Evolutionary conservation across 2,888 invertebrate genomes (phyloP), one percentile per base, ranked within the genome.

Genomic region (Cynaeus angustus): DNA sequence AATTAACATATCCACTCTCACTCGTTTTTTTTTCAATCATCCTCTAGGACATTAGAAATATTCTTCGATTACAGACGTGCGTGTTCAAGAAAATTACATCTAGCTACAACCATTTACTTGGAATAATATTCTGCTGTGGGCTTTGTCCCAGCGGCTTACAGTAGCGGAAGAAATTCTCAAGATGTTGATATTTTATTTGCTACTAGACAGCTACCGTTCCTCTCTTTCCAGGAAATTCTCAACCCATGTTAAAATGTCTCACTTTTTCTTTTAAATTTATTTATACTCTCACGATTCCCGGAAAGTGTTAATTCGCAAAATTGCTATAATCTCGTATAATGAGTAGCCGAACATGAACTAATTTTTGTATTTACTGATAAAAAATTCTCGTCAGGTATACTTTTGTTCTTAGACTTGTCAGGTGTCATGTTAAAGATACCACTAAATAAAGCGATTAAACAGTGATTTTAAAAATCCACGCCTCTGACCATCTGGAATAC

Each of bases 11-110:
- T 33, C 9, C 7, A 33, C n/a, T n/a, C 33, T 33, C 9, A 33
- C n/a, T 33, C 7, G 33, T 2, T 4, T 33, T 33, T 33, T 33
- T 7, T 33, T 33, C 33, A 9, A n/a, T 33, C n/a, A 9, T 33
- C n/a, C 33, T 33, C n/a, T 33, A 33, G 33, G 33, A 33, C 33
- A 33, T 33, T 33, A 9, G 7, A 33, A 33, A 33, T 33, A 33
- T 33, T n/a, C 33, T n/a, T 33, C 9, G n/a, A 33, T 33, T 33
- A 33, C n/a, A 33, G 33, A 33, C 33, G 33, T 33, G 33, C 33
- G 33, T 33, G 33, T 33, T 33, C 7, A 7, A 33, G 33, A n/a
- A 33, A 33, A 33, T 33, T 33, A 33, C 33, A 33, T 4, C 33
- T 1, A n/a, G 33, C 33, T 33, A 33, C 7, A 33, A 33, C 33